phyloP scores from a whole-genome alignment of 2,797 vertebrate genomes.

The Eremophila alpestris region DNA sequence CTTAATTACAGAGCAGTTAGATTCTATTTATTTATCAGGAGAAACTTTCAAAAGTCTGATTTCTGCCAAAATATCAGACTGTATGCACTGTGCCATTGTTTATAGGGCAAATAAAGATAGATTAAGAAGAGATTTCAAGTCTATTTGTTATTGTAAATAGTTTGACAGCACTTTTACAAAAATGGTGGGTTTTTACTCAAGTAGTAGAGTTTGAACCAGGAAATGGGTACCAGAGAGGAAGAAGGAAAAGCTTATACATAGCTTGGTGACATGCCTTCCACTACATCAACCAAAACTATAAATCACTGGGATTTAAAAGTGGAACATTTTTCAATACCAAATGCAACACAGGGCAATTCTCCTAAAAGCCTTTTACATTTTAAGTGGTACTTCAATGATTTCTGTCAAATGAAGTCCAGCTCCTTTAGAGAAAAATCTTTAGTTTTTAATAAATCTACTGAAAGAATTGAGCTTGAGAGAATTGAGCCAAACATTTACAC shows the following conservation, averaged over 20 bases:
- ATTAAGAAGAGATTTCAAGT: background rate
- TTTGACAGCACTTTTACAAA: background rate
- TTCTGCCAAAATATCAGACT: background rate
- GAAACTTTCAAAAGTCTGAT: background rate
- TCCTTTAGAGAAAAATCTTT: background rate
- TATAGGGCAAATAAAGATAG: background rate
- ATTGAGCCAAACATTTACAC: background rate
- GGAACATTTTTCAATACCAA: background rate
- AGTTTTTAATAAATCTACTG: background rate
- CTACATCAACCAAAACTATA: background rate
- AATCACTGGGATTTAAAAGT: background rate
- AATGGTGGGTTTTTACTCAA: background rate
- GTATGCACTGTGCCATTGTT: background rate
- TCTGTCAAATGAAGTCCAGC: background rate
- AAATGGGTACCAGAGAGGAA: background rate
- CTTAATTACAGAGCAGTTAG: background rate
- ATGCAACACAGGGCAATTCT: background rate
- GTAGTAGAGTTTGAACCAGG: background rate
- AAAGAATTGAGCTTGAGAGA: background rate
- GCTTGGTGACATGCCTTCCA: background rate
- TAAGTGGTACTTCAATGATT: background rate
- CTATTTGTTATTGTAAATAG: background rate
- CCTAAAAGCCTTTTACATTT: background rate
- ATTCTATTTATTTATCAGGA: background rate
- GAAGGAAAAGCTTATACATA: background rate